Base-by-base conservation (phyloP, 2,888 invertebrate genomes). In the Pseudococcus viburni region DNA sequence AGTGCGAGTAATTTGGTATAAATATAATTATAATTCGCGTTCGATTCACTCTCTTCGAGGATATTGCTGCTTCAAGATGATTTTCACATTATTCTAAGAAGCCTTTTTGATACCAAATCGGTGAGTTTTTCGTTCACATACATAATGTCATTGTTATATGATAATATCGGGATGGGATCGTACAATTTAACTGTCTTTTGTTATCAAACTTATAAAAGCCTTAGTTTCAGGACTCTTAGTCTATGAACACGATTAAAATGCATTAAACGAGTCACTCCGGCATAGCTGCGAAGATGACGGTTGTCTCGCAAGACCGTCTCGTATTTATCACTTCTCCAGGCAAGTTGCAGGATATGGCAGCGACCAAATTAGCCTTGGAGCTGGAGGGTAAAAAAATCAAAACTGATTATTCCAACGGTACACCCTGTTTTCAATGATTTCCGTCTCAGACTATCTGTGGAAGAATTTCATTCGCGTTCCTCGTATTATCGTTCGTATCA, bases 271-370 rank as follows among this genome's bases (percentile, higher is more conserved):
- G 59, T 55, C 55, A n/a, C 6, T 59, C 48, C 51, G 0, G 4
- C 12, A 51, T 51, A 51, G 17, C 55, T 64, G 19, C 64, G 22
- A 22, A 64, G 64, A 64, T 64, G 64, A 22, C 64, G 0, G 8
- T n/a, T n/a, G 64, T 22, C 64, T 64, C 64, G 64, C 64, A 64
- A 64, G 22, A 64, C 22, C 22, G 64, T 64, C 64, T 64, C 9
- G 64, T 22, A 1, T 64, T 64, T 4, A 64, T 64, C 22, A 22
- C 64, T 1, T 64, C 64, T 64, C 19, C 64, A 22, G 22, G 64
- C 22, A 64, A 64, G 22, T 19, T 64, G 64, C 64, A 64, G 22
- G 64, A 64, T 4, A 22, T 64, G 64, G 64, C 64, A 9, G 64
- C 64, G 8, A 22, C 64, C 22, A 64, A 64, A 64, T 22, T 64